Percentiles rank a stretch among this genome's conserved stretches.
phyloP scores from a whole-genome alignment of 1,140 invertebrate genomes.

The Heliconius hewitsoni region DNA sequence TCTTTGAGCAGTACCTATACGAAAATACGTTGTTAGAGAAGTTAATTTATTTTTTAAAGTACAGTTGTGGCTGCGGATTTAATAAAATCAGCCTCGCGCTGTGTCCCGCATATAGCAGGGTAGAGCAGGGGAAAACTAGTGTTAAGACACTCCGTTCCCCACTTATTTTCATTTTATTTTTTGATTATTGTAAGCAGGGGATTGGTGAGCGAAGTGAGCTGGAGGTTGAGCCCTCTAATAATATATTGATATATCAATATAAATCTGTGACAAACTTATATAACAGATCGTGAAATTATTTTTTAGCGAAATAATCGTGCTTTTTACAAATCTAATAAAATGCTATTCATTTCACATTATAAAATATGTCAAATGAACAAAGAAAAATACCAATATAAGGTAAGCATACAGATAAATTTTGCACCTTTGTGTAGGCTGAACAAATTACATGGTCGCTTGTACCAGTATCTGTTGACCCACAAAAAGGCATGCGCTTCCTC shows the following conservation, averaged over 20 bases:
- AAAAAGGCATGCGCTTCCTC: slow-evolving; percentile 32
- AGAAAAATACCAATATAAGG: slow-evolving; percentile 35
- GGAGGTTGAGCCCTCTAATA: no score
- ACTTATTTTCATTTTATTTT: no score
- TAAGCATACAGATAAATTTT: slow-evolving; percentile 42
- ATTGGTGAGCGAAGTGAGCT: no score
- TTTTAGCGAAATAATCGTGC: background rate
- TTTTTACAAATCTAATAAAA: background rate
- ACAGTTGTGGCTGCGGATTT: no score
- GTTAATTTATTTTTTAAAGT: no score
- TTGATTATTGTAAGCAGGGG: no score
- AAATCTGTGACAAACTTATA: background rate
- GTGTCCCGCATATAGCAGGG: no score
- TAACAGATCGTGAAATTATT: background rate
- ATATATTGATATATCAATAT: background rate
- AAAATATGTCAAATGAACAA: slow-evolving; percentile 29
- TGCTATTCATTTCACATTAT: slow-evolving; percentile 28
- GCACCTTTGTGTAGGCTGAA: slow-evolving; percentile 38
- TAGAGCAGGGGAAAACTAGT: no score
- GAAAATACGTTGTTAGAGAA: no score
- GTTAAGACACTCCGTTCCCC: no score
- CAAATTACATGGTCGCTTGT: slow-evolving; percentile 36
- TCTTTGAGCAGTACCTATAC: no score
- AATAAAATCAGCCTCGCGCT: no score
- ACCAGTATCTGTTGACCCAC: slow-evolving; percentile 26